Conservation (phyloP, 2,888 invertebrate genomes). For the Calameuta idolon region DNA sequence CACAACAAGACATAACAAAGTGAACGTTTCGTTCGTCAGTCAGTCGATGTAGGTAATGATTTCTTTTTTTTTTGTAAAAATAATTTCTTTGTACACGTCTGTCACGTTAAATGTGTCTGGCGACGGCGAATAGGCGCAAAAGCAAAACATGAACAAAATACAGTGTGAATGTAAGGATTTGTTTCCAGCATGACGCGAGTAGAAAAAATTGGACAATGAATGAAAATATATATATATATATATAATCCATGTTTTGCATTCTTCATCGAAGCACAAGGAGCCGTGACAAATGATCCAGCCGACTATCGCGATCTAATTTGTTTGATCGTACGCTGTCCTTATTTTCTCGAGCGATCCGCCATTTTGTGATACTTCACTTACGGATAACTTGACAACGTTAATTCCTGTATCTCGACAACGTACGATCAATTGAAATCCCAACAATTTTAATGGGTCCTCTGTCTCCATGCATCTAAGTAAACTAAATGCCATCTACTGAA, state of each 20-base stretch:
- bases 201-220: background rate
- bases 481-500: slow-evolving; percentile 16
- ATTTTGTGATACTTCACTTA: background rate
- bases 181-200: background rate
- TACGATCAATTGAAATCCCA: background rate
- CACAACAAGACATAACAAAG: background rate
- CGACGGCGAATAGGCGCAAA: background rate
- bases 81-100: background rate
- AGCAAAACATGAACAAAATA: background rate
- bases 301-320: background rate
- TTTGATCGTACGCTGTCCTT: background rate
- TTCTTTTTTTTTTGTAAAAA: background rate
- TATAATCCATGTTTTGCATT: background rate
- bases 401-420: background rate
- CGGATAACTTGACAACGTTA: background rate
- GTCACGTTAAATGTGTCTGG: background rate
- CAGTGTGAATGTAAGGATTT: background rate
- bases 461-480: slow-evolving; percentile 17
- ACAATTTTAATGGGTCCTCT: background rate
- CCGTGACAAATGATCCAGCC: background rate
- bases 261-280: background rate
- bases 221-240: background rate
- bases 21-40: background rate
- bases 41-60: background rate
- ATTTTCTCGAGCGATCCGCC: background rate